Percentiles rank a stretch among this genome's conserved stretches.
Evolutionary conservation across 2,888 invertebrate genomes (phyloP).

Genomic region (Eueremaeus valkanovi): DNA sequence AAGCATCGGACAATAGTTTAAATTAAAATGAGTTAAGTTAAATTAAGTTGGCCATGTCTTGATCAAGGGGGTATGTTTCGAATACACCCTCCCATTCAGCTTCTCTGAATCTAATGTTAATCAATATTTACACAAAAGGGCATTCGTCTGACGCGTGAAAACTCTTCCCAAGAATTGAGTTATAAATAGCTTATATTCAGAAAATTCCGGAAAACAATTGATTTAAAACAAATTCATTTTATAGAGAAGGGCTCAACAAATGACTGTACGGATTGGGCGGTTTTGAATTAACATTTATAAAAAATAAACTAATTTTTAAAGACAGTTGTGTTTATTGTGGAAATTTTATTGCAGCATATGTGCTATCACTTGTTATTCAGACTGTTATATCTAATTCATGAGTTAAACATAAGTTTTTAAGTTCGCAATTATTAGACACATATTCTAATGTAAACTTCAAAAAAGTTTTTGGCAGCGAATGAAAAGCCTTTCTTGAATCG

Average conservation of each 20-base stretch:
- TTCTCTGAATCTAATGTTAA: background rate
- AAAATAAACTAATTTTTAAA: background rate
- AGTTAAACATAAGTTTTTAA: background rate
- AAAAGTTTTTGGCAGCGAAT: slow-evolving; percentile 6
- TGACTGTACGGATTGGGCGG: background rate
- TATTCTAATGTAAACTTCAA: background rate
- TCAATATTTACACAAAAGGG: background rate
- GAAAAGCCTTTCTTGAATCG: background rate
- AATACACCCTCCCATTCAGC: too few species aligned
- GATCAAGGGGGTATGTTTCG: too few species aligned
- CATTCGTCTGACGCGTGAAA: background rate
- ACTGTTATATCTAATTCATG: background rate
- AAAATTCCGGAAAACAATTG: background rate
- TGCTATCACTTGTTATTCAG: background rate
- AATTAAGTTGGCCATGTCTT: too few species aligned
- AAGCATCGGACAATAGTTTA: too few species aligned
- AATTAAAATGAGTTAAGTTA: too few species aligned
- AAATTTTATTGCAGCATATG: background rate
- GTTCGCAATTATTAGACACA: background rate
- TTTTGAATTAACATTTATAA: too few species aligned
- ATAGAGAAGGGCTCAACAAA: background rate
- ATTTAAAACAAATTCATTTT: background rate
- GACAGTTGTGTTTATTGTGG: background rate
- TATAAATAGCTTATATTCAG: background rate
- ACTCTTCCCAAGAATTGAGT: background rate